A percentile compares a stretch with the other conserved stretches of the same genome.
phyloP scores from a whole-genome alignment of 2,113 vertebrate species.

The Pterocles gutturalis region DNA sequence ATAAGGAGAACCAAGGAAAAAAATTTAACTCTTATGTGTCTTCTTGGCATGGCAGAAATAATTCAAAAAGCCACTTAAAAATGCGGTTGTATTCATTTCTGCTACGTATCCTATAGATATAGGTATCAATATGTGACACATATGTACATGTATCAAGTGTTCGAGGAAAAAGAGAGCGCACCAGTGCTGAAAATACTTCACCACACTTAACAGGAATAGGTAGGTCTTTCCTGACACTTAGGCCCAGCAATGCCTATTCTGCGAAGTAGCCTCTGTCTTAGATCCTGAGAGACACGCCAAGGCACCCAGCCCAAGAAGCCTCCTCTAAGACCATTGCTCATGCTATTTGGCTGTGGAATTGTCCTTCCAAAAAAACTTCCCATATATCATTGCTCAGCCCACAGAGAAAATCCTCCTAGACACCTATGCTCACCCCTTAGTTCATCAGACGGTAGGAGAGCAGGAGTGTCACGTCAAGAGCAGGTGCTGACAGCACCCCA shows the following conservation, averaged over 20 bases:
- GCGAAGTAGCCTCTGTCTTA: background rate
- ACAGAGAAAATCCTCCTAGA: background rate
- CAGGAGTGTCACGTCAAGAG: background rate
- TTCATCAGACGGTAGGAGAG: background rate
- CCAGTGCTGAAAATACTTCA: background rate
- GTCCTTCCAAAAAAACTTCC: background rate
- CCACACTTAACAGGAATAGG: background rate
- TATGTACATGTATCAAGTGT: background rate
- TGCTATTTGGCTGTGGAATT: fast-evolving
- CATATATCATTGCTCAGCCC: no score
- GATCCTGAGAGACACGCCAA: background rate
- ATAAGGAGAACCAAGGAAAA: background rate
- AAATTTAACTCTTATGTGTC: background rate
- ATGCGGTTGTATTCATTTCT: background rate
- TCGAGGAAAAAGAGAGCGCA: background rate
- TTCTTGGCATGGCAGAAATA: background rate
- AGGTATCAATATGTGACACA: no score
- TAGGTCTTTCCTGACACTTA: background rate
- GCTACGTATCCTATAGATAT: fast-evolving
- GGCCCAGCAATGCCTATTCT: background rate
- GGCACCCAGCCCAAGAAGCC: background rate
- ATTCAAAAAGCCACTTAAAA: background rate
- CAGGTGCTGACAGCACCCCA: background rate
- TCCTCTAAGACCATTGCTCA: background rate
- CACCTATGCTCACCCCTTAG: background rate